Evolutionary conservation across 2,797 vertebrate species (phyloP), one percentile per base, ranked within the genome.

Genomic region (Cuculus canorus): DNA sequence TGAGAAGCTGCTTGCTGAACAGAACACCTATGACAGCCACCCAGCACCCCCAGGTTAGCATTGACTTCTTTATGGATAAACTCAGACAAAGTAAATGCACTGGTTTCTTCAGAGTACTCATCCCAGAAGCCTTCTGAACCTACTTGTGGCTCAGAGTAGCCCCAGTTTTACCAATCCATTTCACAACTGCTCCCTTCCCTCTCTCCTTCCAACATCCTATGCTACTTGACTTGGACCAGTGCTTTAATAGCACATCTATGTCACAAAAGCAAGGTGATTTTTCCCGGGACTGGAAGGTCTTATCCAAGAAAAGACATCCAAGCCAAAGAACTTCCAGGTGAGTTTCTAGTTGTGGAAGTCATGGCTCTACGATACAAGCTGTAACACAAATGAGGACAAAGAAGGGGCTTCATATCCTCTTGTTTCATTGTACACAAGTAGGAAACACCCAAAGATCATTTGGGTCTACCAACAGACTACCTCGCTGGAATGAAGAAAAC

Each of bases 181-280:
- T 81, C 41, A 24, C 22, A 76, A 23, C 21, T 59, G 66, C 65
- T 69, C 16, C 50, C 41, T 71, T 90, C 28, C 24, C n/a, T 63
- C 43, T 37, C 82, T 73, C n/a, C 43, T 73, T 53, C 37, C 32
- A n/a, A 24, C 3, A 35, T 4, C 3, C 1, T 0, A 0, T 9
- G n/a, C 35, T 56, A 35, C 35, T 45, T 25, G 18, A 18, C 11
- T 12, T 3, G 5, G 35, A 35, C 45, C 24, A 11, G 25, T 32
- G 16, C 21, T 64, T 82, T 56, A 47, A 75, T 2, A 59, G 41
- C 2, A 41, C 3, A 7, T 41, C 8, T 70, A 69, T 63, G 48
- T 23, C 63, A 82, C 47, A 71, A 70, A 79, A 57, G 33, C 57
- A 73, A 6, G 10, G 27, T 27, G 47, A 37, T 65, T 30, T 30